These are phyloP conservation scores for Myotis planiceps DNA, from an alignment of 2,797 vertebrate species.

Conservation along the genomic window DNA sequence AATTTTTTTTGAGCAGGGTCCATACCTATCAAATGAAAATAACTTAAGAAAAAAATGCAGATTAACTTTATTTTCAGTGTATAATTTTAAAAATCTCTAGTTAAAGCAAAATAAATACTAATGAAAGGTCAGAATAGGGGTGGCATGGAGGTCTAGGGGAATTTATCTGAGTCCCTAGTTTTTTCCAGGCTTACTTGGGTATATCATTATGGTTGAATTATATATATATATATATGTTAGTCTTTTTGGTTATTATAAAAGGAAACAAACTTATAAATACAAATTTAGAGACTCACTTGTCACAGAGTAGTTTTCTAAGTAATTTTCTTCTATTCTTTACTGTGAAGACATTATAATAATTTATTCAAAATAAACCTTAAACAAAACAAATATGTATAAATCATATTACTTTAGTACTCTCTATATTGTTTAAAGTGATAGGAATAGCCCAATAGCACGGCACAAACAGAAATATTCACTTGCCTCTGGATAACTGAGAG, in stretches of 20 bases:
- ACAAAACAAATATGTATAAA: background rate
- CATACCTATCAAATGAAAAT: background rate
- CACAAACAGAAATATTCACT: background rate
- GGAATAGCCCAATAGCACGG: background rate
- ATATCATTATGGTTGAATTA: background rate
- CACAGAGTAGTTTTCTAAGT: background rate
- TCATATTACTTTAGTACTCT: background rate
- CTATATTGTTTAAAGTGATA: background rate
- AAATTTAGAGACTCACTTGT: background rate
- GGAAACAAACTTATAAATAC: background rate
- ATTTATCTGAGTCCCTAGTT: background rate
- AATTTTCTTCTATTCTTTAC: background rate
- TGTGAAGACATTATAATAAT: background rate
- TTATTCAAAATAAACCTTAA: background rate
- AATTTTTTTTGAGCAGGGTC: background rate
- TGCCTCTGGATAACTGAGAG: background rate
- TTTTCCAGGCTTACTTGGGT: background rate
- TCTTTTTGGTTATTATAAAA: background rate
- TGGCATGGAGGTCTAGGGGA: background rate
- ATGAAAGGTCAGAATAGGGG: background rate
- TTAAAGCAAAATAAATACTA: background rate
- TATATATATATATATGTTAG: background rate
- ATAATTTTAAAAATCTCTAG: background rate
- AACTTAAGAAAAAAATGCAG: background rate
- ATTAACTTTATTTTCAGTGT: background rate